Base-by-base conservation (phyloP, 1,140 invertebrate genomes). In the Platyscapa corneri region DNA sequence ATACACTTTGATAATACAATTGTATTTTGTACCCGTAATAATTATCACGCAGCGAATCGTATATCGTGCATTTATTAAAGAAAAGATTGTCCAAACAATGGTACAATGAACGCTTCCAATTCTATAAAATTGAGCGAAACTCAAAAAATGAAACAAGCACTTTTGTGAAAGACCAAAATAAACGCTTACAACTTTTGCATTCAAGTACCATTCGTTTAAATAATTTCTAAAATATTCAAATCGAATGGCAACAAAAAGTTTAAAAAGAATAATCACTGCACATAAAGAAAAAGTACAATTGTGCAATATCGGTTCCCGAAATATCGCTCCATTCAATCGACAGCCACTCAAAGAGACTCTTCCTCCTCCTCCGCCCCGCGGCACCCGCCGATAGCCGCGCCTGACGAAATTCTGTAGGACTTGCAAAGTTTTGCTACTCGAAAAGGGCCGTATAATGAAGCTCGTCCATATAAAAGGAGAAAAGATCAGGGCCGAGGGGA, bases 381-480 rank as follows among this genome's bases (percentile, higher is more conserved):
- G n/a, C n/a, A n/a, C n/a, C n/a, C n/a, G n/a, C n/a, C n/a, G n/a
- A n/a, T n/a, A n/a, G n/a, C n/a, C n/a, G n/a, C n/a, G n/a, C n/a
- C n/a, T n/a, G n/a, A 0, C 8, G 67, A 42, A 74, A 74, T 74
- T 42, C 42, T n/a, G 37, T 14, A 74, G 37, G 27, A 74, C 37
- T 74, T 23, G 70, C 37, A 39, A 20, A 74, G 70, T 74, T 42
- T 42, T 7, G 70, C 70, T 74, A 42, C 37, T 74, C 16, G 39
- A 39, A 74, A 74, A 42, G 70, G 37, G 34, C 37, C 27, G 70
- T 39, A 74, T 74, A 74, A 74, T 42, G 37, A 74, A 74, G 70
- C 20, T 42, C 18, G 37, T 42, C 70, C 37, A 42, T 39, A 42
- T 42, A 74, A 74, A 74, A 74, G 37, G 23, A 74, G 37, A 74